These are phyloP conservation scores for Antitype chi DNA, from an alignment of 2,888 invertebrate genomes.

Conservation along the genomic window DNA sequence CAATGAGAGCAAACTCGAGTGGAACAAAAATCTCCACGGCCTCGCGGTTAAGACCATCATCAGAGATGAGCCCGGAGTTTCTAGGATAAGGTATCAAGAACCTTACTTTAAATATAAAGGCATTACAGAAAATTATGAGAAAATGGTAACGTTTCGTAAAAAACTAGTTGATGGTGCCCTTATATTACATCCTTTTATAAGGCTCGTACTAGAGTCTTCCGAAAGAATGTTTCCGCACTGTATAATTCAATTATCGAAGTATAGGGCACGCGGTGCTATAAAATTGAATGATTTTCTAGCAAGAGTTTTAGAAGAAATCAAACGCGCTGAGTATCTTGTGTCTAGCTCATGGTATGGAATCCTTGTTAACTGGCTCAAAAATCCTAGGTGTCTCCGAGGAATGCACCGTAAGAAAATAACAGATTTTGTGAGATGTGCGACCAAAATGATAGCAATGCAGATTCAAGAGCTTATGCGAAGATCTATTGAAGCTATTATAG, in stretches of 20 bases:
- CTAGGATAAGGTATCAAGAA: constrained; percentile 86
- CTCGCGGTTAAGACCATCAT: constrained; percentile 92
- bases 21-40: constrained; percentile 91
- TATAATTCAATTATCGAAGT: constrained; percentile 89
- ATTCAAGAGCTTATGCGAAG: constrained; percentile 92
- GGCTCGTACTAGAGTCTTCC: constrained; percentile 90
- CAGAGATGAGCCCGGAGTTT: constrained; percentile 90
- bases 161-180: constrained; percentile 90
- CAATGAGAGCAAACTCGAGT: constrained; percentile 90
- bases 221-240: constrained; percentile 87
- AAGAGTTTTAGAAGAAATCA: constrained; percentile 83
- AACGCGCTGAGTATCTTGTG: constrained; percentile 84
- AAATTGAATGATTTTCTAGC: constrained; percentile 79
- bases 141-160: constrained; percentile 90
- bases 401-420: constrained; percentile 82
- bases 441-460: constrained; percentile 89
- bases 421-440: constrained; percentile 84
- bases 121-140: constrained; percentile 90
- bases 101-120: constrained; percentile 91
- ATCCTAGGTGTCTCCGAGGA: constrained; percentile 85
- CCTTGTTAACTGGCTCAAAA: constrained; percentile 87
- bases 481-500: constrained; percentile 92
- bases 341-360: constrained; percentile 86
- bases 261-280: constrained; percentile 84
- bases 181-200: constrained; percentile 92